Conservation (phyloP, 2,888 invertebrate genomes). For the Leptothorax acervorum region DNA sequence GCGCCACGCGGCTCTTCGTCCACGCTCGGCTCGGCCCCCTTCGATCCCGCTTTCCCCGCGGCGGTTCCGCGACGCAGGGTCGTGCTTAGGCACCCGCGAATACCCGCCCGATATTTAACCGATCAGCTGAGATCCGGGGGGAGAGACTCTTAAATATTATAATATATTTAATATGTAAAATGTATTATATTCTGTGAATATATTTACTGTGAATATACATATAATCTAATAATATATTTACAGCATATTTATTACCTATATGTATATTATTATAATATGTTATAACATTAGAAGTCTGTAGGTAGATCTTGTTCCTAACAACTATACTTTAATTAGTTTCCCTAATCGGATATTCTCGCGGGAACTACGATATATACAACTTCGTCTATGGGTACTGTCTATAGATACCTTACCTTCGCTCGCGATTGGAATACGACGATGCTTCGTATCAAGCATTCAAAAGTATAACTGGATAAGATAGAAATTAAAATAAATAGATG, state of each 20-base stretch:
- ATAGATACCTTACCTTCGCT: not conserved
- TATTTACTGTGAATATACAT: no score
- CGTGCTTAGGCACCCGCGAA: not conserved
- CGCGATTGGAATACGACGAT: not conserved
- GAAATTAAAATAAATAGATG: no score
- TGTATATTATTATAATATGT: not conserved
- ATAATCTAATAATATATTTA: not conserved
- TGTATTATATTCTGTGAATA: not conserved
- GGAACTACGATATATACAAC: not conserved
- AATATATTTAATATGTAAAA: not conserved
- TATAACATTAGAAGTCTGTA: not conserved
- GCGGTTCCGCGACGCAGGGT: slow-evolving; percentile 33
- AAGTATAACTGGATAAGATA: not conserved
- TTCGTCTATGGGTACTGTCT: not conserved
- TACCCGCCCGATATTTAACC: not conserved
- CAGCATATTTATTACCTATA: not conserved
- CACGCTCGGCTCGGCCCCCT: slow-evolving; percentile 77
- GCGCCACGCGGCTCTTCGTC: slow-evolving; percentile 83
- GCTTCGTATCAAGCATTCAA: no score
- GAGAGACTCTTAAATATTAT: not conserved
- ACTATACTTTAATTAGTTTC: slow-evolving; percentile 12
- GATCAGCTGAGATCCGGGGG: not conserved
- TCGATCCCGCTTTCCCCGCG: slow-evolving; percentile 59
- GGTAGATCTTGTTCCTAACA: not conserved
- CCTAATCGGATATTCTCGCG: slow-evolving; percentile 7